Percentiles rank a stretch among this genome's conserved stretches.
phyloP scores from a whole-genome alignment of 2,888 invertebrate species.

The Ectemnius continuus region DNA sequence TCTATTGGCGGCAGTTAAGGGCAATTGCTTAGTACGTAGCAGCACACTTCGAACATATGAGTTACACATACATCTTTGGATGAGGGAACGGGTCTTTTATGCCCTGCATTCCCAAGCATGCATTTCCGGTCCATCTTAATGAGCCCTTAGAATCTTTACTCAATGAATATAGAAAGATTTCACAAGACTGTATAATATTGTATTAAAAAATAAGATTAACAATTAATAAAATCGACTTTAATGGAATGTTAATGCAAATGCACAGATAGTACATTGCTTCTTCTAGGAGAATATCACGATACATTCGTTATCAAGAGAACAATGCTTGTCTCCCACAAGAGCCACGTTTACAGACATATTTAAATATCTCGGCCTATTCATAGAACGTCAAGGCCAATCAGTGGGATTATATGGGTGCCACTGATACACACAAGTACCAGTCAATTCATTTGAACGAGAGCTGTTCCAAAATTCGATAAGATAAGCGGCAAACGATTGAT shows the following conservation, averaged over 20 bases:
- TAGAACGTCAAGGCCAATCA: slow-evolving; percentile 16
- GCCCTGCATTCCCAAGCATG: no score
- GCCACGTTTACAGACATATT: not conserved
- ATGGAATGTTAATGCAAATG: no score
- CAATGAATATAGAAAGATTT: no score
- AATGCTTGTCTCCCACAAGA: not conserved
- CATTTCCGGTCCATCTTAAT: no score
- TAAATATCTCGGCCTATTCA: slow-evolving; percentile 3
- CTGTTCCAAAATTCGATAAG: slow-evolving; percentile 36
- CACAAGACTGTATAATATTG: no score
- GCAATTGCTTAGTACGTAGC: slow-evolving; percentile 57
- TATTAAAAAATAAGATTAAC: no score
- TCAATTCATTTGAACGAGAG: not conserved
- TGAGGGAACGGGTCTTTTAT: no score
- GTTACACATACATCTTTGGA: not conserved
- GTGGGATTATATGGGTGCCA: slow-evolving; percentile 1
- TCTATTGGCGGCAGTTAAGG: slow-evolving; percentile 70
- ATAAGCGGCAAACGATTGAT: slow-evolving; percentile 13
- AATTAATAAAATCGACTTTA: no score
- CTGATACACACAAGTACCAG: not conserved
- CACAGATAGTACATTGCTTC: no score
- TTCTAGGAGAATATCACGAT: no score
- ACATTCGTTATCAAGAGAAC: no score
- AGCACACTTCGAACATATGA: slow-evolving; percentile 10
- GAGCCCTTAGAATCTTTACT: no score